Conservation (phyloP, 2,797 vertebrate species). For the Poecilia picta region DNA sequence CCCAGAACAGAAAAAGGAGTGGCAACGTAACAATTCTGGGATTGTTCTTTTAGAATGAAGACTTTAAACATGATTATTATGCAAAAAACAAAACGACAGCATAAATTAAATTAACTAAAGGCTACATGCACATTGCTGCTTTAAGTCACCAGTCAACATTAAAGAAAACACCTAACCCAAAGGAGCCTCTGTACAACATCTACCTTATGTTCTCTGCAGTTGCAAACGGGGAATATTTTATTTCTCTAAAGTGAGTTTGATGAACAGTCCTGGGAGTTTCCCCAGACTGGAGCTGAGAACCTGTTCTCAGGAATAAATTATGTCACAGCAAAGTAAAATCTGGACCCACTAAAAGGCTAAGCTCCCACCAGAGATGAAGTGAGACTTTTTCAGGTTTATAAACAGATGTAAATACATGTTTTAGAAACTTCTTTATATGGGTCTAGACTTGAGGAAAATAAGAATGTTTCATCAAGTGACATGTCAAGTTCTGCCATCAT, state of each 20-base stretch:
- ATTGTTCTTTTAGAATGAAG: not conserved
- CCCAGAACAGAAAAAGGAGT: not conserved
- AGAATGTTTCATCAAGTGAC: not conserved
- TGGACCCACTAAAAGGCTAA: not conserved
- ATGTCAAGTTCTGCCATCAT: not conserved
- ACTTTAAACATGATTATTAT: not conserved
- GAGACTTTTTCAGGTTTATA: not conserved
- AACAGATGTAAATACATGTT: not conserved
- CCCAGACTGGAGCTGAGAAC: constrained; percentile 13
- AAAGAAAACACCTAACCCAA: not conserved
- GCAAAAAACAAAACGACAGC: not conserved
- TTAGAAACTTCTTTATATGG: not conserved
- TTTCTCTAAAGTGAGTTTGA: constrained; percentile 1
- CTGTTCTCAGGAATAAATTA: not conserved
- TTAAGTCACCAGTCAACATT: not conserved
- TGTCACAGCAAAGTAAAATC: not conserved
- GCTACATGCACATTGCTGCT: not conserved
- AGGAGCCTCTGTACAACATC: not conserved
- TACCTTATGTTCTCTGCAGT: not conserved
- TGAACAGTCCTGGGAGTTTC: constrained; percentile 17
- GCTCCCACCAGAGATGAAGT: not conserved
- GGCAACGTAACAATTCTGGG: not conserved
- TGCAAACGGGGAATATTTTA: not conserved
- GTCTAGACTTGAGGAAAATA: not conserved
- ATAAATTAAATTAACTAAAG: not conserved